Conservation (phyloP, 2,113 vertebrate species). For the Sebastes fasciatus region DNA sequence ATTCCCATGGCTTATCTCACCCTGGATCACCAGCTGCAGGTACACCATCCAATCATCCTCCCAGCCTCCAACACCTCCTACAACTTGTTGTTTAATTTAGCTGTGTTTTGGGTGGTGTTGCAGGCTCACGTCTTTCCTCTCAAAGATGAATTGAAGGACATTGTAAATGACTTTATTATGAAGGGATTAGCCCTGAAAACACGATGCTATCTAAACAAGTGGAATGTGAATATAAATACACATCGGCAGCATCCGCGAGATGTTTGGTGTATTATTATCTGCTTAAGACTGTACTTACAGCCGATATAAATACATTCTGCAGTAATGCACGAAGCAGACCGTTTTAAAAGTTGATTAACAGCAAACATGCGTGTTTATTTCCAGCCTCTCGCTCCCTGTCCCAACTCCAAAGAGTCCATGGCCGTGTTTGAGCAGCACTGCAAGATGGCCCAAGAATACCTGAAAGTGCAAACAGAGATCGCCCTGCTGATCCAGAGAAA, state of each 20-base stretch:
- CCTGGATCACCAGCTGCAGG: constrained; percentile 98
- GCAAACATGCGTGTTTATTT: constrained; percentile 77
- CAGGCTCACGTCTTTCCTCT: neutral
- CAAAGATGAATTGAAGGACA: neutral
- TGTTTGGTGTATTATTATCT: constrained; percentile 63
- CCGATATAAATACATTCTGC: constrained; percentile 74
- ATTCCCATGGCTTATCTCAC: constrained; percentile 99
- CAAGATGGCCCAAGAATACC: constrained; percentile 99
- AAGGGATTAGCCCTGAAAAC: constrained; percentile 58
- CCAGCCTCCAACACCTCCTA: too few species aligned
- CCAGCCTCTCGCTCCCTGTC: constrained; percentile 97
- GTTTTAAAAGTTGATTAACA: constrained; percentile 71
- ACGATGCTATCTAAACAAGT: constrained; percentile 63
- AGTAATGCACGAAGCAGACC: constrained; percentile 62
- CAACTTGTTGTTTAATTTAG: neutral
- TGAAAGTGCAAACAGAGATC: constrained; percentile 99
- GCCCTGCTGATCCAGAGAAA: constrained; percentile 97
- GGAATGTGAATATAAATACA: constrained; percentile 12
- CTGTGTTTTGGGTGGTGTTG: neutral
- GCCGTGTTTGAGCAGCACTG: constrained; percentile 99
- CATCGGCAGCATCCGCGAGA: neutral
- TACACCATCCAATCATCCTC: constrained; percentile 61
- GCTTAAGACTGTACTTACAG: constrained; percentile 65
- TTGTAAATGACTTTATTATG: constrained; percentile 35
- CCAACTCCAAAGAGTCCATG: constrained; percentile 99